Percentiles rank a stretch among this genome's conserved stretches.
Conservation (phyloP, 2,888 invertebrate genomes). For the Aphodius sticticus region DNA sequence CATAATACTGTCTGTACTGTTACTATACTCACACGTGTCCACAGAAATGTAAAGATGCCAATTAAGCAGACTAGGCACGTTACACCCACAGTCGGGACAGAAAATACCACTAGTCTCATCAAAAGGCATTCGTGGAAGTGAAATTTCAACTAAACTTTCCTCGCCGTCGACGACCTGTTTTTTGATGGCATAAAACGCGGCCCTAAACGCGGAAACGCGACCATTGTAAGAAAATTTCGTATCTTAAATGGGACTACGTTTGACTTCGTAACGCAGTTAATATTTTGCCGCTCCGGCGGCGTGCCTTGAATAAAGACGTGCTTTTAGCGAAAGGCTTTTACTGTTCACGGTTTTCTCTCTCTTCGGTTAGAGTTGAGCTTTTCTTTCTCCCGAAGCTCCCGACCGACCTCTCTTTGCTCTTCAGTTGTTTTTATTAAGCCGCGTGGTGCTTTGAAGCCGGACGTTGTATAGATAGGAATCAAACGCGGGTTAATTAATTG, state of each 20-base stretch:
- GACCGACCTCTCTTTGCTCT: not conserved
- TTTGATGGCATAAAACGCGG: not conserved
- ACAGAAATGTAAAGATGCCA: not conserved
- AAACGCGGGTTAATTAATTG: not conserved
- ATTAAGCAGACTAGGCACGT: not conserved
- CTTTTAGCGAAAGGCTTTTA: not conserved
- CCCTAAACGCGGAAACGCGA: not conserved
- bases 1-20: too few species aligned
- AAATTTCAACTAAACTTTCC: not conserved
- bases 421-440: not conserved
- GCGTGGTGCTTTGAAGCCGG: not conserved
- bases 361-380: not conserved
- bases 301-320: not conserved
- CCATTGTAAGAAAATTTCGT: not conserved
- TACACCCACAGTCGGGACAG: not conserved
- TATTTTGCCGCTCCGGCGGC: not conserved
- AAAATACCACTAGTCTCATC: not conserved
- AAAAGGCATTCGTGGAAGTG: not conserved
- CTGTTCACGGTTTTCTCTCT: not conserved
- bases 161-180: not conserved
- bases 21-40: not conserved
- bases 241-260: conserved; percentile 4
- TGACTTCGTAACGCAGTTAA: not conserved
- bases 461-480: not conserved
- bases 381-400: not conserved